Percentiles rank a stretch among this genome's conserved stretches.
phyloP scores from a whole-genome alignment of 1,140 invertebrate genomes.

The Frieseomelitta varia region DNA sequence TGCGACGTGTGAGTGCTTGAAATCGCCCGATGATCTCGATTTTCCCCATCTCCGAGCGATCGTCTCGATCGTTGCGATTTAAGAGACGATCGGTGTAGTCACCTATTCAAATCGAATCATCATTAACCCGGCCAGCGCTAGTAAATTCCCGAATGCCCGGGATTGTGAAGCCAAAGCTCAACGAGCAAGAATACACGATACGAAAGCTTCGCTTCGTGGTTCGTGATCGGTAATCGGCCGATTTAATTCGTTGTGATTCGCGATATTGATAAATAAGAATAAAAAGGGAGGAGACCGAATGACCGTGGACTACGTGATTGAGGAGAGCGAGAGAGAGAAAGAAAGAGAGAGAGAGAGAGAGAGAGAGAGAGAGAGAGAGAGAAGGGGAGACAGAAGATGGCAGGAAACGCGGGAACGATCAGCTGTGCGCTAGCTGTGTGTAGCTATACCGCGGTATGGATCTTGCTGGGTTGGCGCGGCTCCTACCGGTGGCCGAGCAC shows the following conservation, averaged over 20 bases:
- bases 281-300: not conserved
- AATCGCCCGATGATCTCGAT: too few species aligned
- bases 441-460: slow-evolving; percentile 39
- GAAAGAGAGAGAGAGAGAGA: not conserved
- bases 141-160: not conserved
- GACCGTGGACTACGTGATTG: not conserved
- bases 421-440: slow-evolving; percentile 28
- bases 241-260: not conserved
- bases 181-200: not conserved
- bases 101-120: slow-evolving; percentile 13
- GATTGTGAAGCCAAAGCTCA: slow-evolving; percentile 4
- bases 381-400: not conserved
- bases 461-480: slow-evolving; percentile 53
- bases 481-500: slow-evolving; percentile 53
- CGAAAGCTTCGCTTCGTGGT: not conserved
- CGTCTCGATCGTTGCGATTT: not conserved
- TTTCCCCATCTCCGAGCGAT: not conserved
- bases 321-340: not conserved
- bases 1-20: too few species aligned
- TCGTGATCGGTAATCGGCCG: not conserved
- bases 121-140: slow-evolving; percentile 20
- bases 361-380: too few species aligned
- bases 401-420: slow-evolving; percentile 3
- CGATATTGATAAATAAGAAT: not conserved
- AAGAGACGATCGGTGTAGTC: not conserved